phyloP scores from a whole-genome alignment of 2,888 invertebrate genomes.

The Zaprionus lineosus region DNA sequence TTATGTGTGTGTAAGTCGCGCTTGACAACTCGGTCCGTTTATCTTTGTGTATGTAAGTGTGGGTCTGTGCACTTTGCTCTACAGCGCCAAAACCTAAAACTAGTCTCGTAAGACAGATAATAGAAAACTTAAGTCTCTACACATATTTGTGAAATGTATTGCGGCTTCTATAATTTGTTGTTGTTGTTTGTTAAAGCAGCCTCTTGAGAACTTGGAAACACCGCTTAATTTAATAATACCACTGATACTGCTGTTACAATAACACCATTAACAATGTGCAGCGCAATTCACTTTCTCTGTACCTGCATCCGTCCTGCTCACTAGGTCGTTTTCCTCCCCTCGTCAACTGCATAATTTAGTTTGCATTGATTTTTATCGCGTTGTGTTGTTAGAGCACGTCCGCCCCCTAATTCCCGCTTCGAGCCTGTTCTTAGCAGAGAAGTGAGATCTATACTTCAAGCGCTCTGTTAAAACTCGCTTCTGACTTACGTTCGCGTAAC shows the following conservation, averaged over 20 bases:
- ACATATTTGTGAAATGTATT: constrained; percentile 1
- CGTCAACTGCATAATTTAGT: constrained; percentile 45
- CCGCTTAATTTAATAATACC: constrained; percentile 67
- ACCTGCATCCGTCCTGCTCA: constrained; percentile 6
- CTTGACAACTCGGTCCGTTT: constrained; percentile 48
- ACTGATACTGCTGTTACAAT: constrained; percentile 12
- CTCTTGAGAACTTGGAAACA: constrained; percentile 6
- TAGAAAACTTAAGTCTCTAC: background rate
- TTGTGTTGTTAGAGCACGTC: constrained; percentile 8
- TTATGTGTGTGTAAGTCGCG: constrained; percentile 41
- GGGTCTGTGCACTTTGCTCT: constrained; percentile 60
- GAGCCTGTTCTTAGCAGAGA: constrained; percentile 4
- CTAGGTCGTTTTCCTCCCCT: background rate
- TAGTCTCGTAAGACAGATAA: constrained; percentile 32
- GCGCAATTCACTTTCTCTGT: constrained; percentile 53
- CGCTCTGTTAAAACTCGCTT: constrained; percentile 3
- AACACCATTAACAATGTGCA: constrained; percentile 33
- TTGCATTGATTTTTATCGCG: constrained; percentile 68
- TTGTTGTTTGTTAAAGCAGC: constrained; percentile 5
- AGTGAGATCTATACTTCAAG: constrained; percentile 19
- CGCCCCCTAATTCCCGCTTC: constrained; percentile 34
- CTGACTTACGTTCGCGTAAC: constrained; percentile 1
- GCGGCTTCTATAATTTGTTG: constrained; percentile 1
- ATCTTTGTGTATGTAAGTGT: constrained; percentile 15
- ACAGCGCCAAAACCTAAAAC: constrained; percentile 50